These are phyloP conservation scores for Tubiluchus corallicola DNA, from an alignment of 2,888 invertebrate genomes.

Conservation along the genomic window DNA sequence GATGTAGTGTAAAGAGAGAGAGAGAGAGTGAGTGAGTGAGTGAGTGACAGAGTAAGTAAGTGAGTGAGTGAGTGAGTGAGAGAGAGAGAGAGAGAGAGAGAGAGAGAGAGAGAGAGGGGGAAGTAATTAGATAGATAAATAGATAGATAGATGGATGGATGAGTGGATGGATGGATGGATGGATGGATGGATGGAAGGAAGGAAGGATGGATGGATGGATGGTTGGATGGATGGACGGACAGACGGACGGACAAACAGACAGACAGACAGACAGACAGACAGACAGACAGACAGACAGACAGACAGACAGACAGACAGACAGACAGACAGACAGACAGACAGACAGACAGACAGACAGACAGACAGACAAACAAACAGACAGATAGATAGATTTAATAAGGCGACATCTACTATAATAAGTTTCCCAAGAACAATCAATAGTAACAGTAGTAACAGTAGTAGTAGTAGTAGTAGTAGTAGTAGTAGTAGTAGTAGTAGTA, in stretches of 20 bases:
- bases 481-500: too few species aligned
- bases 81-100: background rate
- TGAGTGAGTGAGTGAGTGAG: background rate
- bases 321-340: background rate
- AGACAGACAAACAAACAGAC: too few species aligned
- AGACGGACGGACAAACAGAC: background rate
- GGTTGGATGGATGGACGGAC: background rate
- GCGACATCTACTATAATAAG: too few species aligned
- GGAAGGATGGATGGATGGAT: slow-evolving; percentile 1
- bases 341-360: too few species aligned
- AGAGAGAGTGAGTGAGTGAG: background rate
- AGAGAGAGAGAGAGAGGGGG: background rate
- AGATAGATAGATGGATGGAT: background rate
- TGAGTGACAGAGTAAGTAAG: background rate
- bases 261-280: background rate
- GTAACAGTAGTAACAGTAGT: too few species aligned
- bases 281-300: too few species aligned
- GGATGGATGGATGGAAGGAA: background rate
- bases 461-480: too few species aligned
- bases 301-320: background rate
- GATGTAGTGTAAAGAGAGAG: too few species aligned
- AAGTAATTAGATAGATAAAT: too few species aligned
- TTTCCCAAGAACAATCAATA: too few species aligned
- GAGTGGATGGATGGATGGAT: slow-evolving; percentile 1
- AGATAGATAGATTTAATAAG: too few species aligned